Conservation (phyloP, 2,888 invertebrate genomes). For the Cancer borealis region DNA sequence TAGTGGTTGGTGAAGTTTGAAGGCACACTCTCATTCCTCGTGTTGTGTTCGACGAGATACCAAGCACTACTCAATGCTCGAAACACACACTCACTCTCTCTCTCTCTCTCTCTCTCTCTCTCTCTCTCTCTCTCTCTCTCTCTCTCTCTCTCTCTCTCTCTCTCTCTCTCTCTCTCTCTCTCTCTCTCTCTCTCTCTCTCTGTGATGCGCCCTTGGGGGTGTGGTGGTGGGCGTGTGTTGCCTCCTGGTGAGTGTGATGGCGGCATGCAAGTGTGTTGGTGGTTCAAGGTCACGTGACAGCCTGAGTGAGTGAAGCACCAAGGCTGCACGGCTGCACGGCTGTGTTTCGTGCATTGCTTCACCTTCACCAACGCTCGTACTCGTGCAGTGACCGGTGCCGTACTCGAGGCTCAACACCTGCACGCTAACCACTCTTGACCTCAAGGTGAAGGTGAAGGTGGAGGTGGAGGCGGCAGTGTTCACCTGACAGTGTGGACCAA, state of each 20-base stretch:
- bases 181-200: conserved; percentile 55
- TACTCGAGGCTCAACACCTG: neutral
- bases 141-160: conserved; percentile 10
- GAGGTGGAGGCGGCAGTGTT: neutral
- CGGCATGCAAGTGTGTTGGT: neutral
- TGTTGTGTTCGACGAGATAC: too few species aligned
- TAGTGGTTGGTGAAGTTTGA: neutral
- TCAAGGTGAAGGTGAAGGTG: neutral
- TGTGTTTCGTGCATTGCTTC: neutral
- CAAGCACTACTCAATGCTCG: too few species aligned
- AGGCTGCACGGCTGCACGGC: neutral
- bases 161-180: conserved; percentile 50
- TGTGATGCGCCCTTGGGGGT: too few species aligned
- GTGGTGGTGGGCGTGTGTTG: too few species aligned
- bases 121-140: neutral
- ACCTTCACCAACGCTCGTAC: neutral
- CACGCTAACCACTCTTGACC: neutral
- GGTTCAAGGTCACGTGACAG: neutral
- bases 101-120: neutral
- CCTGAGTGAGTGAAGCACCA: neutral
- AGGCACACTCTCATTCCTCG: neutral
- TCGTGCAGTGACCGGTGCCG: neutral
- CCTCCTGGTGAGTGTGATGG: too few species aligned
- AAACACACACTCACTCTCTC: neutral
- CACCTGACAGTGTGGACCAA: neutral